These are phyloP conservation scores for Catocala nupta DNA, from an alignment of 2,888 invertebrate genomes.

Conservation along the genomic window DNA sequence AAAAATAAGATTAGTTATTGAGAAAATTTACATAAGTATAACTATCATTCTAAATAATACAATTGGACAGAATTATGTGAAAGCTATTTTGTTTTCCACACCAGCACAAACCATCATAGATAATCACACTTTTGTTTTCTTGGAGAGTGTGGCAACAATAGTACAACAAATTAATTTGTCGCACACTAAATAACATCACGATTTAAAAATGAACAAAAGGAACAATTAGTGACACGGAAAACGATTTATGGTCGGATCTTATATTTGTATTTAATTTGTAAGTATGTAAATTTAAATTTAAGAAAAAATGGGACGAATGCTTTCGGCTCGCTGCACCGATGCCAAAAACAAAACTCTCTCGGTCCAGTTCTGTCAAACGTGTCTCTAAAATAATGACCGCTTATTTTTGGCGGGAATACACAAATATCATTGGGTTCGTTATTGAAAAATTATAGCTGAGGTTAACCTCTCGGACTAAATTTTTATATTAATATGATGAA, in stretches of 20 bases:
- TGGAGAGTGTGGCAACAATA: slow-evolving; percentile 11
- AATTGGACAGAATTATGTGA: background rate
- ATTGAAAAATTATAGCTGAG: slow-evolving; percentile 66
- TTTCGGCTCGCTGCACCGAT: slow-evolving; percentile 49
- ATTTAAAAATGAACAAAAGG: slow-evolving; percentile 18
- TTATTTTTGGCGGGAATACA: slow-evolving; percentile 81
- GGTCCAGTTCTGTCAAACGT: slow-evolving; percentile 81
- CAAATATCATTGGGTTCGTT: slow-evolving; percentile 71
- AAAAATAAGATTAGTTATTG: slow-evolving; percentile 10
- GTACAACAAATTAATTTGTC: slow-evolving; percentile 20
- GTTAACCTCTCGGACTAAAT: slow-evolving; percentile 43
- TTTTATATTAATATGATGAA: slow-evolving; percentile 3
- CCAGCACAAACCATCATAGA: slow-evolving; percentile 4
- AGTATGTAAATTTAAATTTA: slow-evolving; percentile 34
- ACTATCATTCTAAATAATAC: no score
- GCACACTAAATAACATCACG: slow-evolving; percentile 1
- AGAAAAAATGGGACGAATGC: slow-evolving; percentile 49
- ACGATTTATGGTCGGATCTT: slow-evolving; percentile 39
- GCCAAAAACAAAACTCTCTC: slow-evolving; percentile 67
- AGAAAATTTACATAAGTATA: background rate
- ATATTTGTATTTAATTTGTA: slow-evolving; percentile 56
- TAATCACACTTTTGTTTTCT: slow-evolving; percentile 10
- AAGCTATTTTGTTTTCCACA: slow-evolving; percentile 4
- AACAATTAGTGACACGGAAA: slow-evolving; percentile 31
- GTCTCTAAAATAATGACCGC: slow-evolving; percentile 75